These are phyloP conservation scores for Euschistus heros DNA, from an alignment of 1,140 invertebrate species.

Conservation along the genomic window DNA sequence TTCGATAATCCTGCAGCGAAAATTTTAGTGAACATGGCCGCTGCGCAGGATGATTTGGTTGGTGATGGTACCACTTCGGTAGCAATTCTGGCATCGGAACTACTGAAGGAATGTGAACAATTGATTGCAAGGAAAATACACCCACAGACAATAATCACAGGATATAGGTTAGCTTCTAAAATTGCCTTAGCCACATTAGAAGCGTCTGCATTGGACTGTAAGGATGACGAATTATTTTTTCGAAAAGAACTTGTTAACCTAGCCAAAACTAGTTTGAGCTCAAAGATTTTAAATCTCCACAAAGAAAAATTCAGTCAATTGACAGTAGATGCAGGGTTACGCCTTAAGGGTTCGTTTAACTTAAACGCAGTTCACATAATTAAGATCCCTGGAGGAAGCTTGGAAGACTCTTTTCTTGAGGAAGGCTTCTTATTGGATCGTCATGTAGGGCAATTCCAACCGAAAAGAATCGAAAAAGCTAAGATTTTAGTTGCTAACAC, in stretches of 20 bases:
- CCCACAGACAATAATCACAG: slow-evolving; percentile 56
- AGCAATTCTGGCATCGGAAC: slow-evolving; percentile 42
- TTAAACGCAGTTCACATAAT: background rate
- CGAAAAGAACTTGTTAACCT: slow-evolving; percentile 2
- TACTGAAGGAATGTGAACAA: slow-evolving; percentile 54
- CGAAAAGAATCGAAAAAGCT: slow-evolving; percentile 55
- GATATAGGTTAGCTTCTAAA: slow-evolving; percentile 48
- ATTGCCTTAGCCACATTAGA: slow-evolving; percentile 45
- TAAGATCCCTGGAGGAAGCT: background rate
- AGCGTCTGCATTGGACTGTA: slow-evolving; percentile 41
- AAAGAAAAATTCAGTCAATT: slow-evolving; percentile 1
- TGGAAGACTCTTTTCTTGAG: slow-evolving; percentile 13
- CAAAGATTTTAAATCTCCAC: background rate
- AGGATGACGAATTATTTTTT: slow-evolving; percentile 32
- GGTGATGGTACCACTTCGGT: slow-evolving; percentile 33
- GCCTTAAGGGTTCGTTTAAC: slow-evolving; percentile 1
- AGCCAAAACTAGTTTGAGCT: slow-evolving; percentile 4
- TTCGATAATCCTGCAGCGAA: slow-evolving; percentile 64
- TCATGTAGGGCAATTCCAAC: slow-evolving; percentile 46
- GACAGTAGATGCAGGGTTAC: background rate
- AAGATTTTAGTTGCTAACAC: slow-evolving; percentile 60
- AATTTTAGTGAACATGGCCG: slow-evolving; percentile 56
- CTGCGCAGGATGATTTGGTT: slow-evolving; percentile 60
- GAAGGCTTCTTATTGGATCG: slow-evolving; percentile 7
- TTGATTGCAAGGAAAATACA: slow-evolving; percentile 50